Evolutionary conservation across 2,888 invertebrate genomes (phyloP).

Genomic region (Aphelenchoides bicaudatus): DNA sequence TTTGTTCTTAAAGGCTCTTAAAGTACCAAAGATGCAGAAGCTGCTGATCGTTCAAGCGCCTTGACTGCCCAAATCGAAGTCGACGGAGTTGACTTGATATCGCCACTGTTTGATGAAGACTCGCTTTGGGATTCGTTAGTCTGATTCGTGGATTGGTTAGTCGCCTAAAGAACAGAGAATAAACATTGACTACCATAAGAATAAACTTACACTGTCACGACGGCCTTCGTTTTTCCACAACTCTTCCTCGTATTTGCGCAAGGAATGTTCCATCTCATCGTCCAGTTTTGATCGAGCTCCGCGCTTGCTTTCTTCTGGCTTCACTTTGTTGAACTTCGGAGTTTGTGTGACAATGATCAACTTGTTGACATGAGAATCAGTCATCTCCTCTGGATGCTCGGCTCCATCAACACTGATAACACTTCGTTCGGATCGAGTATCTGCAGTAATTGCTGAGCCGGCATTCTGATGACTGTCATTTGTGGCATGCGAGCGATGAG

Average conservation of each 20-base stretch:
- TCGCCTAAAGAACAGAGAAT: background rate
- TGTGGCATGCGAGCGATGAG: slow-evolving; percentile 13
- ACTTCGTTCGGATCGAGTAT: slow-evolving; percentile 83
- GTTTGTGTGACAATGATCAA: slow-evolving; percentile 87
- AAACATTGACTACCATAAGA: background rate
- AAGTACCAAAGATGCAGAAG: slow-evolving; percentile 36
- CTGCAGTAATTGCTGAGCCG: slow-evolving; percentile 17
- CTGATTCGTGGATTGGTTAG: slow-evolving; percentile 2
- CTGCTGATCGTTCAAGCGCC: slow-evolving; percentile 57
- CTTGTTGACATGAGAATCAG: slow-evolving; percentile 57
- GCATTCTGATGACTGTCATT: slow-evolving; percentile 4
- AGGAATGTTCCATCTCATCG: slow-evolving; percentile 92
- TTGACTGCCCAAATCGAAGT: slow-evolving; percentile 56
- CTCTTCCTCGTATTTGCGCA: slow-evolving; percentile 91
- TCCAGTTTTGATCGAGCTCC: slow-evolving; percentile 90
- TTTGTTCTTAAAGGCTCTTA: background rate
- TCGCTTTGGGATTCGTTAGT: slow-evolving; percentile 15
- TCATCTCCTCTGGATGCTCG: slow-evolving; percentile 64
- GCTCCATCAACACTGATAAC: slow-evolving; percentile 65
- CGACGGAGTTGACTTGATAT: slow-evolving; percentile 23
- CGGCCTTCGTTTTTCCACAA: slow-evolving; percentile 68
- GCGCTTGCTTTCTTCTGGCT: slow-evolving; percentile 74
- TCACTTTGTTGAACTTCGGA: slow-evolving; percentile 70
- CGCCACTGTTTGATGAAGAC: slow-evolving; percentile 21
- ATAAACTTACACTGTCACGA: slow-evolving; percentile 1